Percentiles rank a stretch among this genome's conserved stretches.
These are phyloP conservation scores for Desmodus rotundus DNA, from an alignment of 2,113 vertebrate species.

Conservation along the genomic window DNA sequence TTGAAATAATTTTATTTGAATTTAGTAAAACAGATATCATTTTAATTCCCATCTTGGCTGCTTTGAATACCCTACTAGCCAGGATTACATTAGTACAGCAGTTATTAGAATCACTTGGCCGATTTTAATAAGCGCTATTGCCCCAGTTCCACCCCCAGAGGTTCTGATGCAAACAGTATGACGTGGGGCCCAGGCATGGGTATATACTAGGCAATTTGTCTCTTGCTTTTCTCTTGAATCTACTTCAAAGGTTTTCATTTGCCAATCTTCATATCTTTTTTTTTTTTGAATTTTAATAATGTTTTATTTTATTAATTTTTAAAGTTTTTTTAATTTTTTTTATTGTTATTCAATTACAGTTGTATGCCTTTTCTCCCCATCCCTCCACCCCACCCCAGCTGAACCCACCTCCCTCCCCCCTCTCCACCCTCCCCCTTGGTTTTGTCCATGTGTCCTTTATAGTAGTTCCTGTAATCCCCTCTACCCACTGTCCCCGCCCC, in stretches of 20 bases:
- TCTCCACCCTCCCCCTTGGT: no score
- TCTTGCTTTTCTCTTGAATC: background rate
- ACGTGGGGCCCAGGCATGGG: background rate
- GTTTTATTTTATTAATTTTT: no score
- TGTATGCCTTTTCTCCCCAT: no score
- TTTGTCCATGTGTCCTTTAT: no score
- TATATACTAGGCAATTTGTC: background rate
- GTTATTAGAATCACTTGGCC: background rate
- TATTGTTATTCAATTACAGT: no score
- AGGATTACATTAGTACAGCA: background rate
- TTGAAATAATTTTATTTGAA: background rate
- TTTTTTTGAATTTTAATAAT: no score
- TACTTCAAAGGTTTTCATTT: background rate
- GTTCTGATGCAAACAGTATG: background rate
- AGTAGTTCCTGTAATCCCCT: no score
- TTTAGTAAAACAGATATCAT: background rate
- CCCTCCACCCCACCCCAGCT: no score
- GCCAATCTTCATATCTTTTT: background rate
- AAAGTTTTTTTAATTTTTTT: no score
- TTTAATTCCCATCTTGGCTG: background rate
- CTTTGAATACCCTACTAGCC: background rate
- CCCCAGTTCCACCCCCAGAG: background rate
- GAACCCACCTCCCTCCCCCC: no score
- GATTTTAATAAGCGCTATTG: background rate
- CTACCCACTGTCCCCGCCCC: no score